Evolutionary conservation across 2,113 vertebrate genomes (phyloP).

Genomic region (Hypomesus transpacificus): DNA sequence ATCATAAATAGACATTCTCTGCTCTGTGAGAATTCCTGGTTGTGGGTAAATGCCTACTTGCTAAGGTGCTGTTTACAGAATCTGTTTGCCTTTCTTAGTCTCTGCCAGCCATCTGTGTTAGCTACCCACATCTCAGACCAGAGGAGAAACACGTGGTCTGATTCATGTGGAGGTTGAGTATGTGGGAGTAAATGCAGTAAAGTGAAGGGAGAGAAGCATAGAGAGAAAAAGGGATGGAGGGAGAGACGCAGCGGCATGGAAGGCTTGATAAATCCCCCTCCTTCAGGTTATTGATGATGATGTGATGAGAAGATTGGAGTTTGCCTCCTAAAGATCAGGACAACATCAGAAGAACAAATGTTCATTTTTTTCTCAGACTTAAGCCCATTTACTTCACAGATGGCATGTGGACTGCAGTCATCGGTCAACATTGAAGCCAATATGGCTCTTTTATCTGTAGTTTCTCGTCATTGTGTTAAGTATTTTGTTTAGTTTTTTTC

Average conservation of each 20-base stretch:
- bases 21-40: background rate
- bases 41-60: constrained; percentile 1
- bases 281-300: background rate
- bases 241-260: constrained; percentile 1
- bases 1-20: no score
- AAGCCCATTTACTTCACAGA: background rate
- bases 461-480: background rate
- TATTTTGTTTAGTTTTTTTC: background rate
- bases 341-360: background rate
- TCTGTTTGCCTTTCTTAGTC: constrained; percentile 1
- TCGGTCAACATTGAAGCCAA: no score
- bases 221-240: constrained; percentile 1
- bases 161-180: constrained; percentile 17
- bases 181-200: constrained; percentile 3
- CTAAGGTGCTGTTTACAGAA: constrained; percentile 21
- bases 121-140: constrained; percentile 4
- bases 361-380: no score
- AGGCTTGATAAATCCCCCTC: constrained; percentile 8
- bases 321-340: background rate
- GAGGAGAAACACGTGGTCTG: constrained; percentile 2
- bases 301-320: constrained; percentile 13
- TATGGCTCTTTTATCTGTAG: no score
- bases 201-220: background rate
- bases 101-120: constrained; percentile 24
- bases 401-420: background rate